phyloP scores from a whole-genome alignment of 2,888 invertebrate species.

The Corbicula japonica region DNA sequence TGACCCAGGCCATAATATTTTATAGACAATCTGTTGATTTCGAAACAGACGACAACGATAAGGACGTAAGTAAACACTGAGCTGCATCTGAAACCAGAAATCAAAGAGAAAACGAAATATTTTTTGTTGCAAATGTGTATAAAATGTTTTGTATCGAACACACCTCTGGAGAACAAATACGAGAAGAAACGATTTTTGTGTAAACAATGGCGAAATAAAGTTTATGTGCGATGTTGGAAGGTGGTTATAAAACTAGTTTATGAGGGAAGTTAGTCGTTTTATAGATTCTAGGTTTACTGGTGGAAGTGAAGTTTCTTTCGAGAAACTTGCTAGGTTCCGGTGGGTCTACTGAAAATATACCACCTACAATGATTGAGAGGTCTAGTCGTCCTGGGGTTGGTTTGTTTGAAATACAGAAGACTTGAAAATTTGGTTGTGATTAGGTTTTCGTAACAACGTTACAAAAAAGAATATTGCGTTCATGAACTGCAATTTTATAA shows the following conservation, averaged over 20 bases:
- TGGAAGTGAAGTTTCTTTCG: constrained; percentile 18
- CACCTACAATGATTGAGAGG: too few relatives aligned
- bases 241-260: constrained; percentile 21
- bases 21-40: constrained; percentile 61
- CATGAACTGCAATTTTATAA: too few relatives aligned
- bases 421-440: too few relatives aligned
- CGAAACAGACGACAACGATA: constrained; percentile 49
- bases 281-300: constrained; percentile 1
- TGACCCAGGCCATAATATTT: constrained; percentile 47
- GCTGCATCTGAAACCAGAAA: constrained; percentile 46
- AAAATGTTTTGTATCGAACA: constrained; percentile 57
- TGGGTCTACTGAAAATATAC: too few relatives aligned
- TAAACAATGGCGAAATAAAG: constrained; percentile 54
- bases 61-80: constrained; percentile 55
- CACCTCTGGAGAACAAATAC: constrained; percentile 55
- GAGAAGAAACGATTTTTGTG: constrained; percentile 61
- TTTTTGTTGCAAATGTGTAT: constrained; percentile 51
- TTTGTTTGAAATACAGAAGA: too few relatives aligned
- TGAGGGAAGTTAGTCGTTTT: constrained; percentile 16
- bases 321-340: constrained; percentile 7
- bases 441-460: too few relatives aligned
- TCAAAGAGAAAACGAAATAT: constrained; percentile 53
- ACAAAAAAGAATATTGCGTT: too few relatives aligned
- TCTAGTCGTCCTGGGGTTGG: too few relatives aligned
- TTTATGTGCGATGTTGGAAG: constrained; percentile 46